phyloP scores from a whole-genome alignment of 2,888 invertebrate genomes.

The Callosobruchus maculatus region DNA sequence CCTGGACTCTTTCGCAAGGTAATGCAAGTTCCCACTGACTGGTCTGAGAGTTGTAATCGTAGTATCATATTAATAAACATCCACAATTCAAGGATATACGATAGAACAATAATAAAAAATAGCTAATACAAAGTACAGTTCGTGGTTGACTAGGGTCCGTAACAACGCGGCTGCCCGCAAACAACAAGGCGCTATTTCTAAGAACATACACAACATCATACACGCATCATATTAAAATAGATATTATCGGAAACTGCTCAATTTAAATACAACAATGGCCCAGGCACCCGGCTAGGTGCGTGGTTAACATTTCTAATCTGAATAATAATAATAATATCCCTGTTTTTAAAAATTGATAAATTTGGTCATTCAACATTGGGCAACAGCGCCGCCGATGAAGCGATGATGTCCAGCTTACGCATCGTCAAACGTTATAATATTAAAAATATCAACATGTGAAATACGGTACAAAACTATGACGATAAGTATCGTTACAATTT shows the following conservation, averaged over 20 bases:
- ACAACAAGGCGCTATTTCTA: conserved; percentile 49
- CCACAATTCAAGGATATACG: conserved; percentile 26
- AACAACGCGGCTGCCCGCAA: conserved; percentile 50
- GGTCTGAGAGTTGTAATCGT: not conserved
- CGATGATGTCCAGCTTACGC: conserved; percentile 26
- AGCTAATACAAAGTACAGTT: conserved; percentile 39
- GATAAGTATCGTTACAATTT: conserved; percentile 37
- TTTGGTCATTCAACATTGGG: conserved; percentile 44
- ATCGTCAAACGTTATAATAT: conserved; percentile 44
- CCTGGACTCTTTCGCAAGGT: not conserved
- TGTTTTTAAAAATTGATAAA: conserved; percentile 43
- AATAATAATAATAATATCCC: conserved; percentile 40
- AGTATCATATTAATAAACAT: conserved; percentile 26
- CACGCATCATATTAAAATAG: conserved; percentile 51
- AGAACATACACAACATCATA: conserved; percentile 50
- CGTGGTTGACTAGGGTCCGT: conserved; percentile 50
- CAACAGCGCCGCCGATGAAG: conserved; percentile 18
- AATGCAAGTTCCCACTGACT: not conserved
- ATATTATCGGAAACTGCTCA: conserved; percentile 45
- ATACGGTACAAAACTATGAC: conserved; percentile 41
- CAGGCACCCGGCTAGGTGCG: conserved; percentile 43
- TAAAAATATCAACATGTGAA: conserved; percentile 49
- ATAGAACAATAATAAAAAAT: conserved; percentile 24
- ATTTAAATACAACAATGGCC: conserved; percentile 48
- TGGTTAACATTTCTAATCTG: conserved; percentile 45